Conservation (phyloP, 2,888 invertebrate species). For the Oligia strigilis region DNA sequence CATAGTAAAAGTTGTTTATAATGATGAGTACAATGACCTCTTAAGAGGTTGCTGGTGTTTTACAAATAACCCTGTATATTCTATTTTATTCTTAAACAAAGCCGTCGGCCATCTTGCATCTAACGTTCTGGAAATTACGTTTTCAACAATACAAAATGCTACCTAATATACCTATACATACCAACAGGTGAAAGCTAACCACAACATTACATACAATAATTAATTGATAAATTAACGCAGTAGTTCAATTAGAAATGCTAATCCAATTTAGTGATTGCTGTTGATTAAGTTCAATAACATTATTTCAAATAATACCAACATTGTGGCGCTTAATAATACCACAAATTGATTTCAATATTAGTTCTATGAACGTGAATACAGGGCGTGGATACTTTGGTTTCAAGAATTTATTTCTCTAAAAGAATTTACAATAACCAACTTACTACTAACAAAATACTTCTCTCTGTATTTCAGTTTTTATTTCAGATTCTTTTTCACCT, state of each 20-base stretch:
- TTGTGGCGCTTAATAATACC: background rate
- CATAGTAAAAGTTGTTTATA: too few species aligned
- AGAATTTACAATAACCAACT: too few species aligned
- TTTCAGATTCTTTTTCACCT: background rate
- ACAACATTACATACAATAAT: background rate
- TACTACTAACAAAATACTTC: too few species aligned
- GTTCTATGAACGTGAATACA: background rate
- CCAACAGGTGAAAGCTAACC: background rate
- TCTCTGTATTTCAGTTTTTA: background rate
- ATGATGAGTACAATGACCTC: too few species aligned
- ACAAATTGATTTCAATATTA: slow-evolving; percentile 27
- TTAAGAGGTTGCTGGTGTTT: too few species aligned
- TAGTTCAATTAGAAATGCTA: slow-evolving; percentile 14
- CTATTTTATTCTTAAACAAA: background rate
- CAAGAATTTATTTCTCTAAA: too few species aligned
- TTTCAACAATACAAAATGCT: background rate
- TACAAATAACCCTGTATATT: too few species aligned
- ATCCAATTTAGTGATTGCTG: slow-evolving; percentile 17
- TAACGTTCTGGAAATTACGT: background rate
- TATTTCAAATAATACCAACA: slow-evolving; percentile 17
- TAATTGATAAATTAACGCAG: slow-evolving; percentile 1
- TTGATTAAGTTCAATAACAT: slow-evolving; percentile 13
- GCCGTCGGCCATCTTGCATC: background rate
- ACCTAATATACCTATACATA: background rate
- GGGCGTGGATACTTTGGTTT: too few species aligned